Evolutionary conservation across 2,797 vertebrate genomes (phyloP), one percentile per base, ranked within the genome.

Genomic region (Eurystomus glaucurus): DNA sequence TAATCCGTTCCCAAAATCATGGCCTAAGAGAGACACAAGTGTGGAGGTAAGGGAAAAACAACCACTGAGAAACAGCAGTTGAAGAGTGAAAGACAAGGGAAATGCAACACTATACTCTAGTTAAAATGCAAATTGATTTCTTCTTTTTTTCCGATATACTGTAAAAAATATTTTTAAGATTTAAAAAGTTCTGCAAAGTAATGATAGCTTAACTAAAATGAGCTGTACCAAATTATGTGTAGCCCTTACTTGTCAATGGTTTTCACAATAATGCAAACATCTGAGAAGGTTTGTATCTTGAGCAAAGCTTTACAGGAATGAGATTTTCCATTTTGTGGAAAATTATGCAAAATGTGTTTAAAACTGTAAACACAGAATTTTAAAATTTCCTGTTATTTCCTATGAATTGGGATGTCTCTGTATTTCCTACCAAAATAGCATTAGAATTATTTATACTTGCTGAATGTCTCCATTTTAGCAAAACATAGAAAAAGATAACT

Each of bases 1-100:
- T 33, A 37, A 29, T 57, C 48, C 4, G 2, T 58, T 77, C 28
- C n/a, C 22, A 83, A 91, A 93, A 61, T 31, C 31, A 39, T 16
- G 25, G n/a, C 31, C 15, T 78, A 74, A 77, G 45, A 39, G 15
- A 75, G n/a, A 83, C 74, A 80, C 6, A 54, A 65, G 9, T 43
- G 18, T 52, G 66, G 26, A 84, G 29, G 11, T 39, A 55, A 78
- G 26, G 19, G 7, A 78, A 41, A 57, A 96, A 75, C 13, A 64
- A 29, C 0, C 10, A 74, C 29, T 0, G 1, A 81, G 21, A 86
- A 90, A 51, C 14, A 54, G 4, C 0, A 0, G 6, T 5, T 75
- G 35, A 43, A 62, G 46, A 84, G 5, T 45, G 54, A 79, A 81
- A 71, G 41, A 31, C 31, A 89, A n/a, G 5, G 22, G 37, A 88